Percentiles rank a stretch among this genome's conserved stretches.
These are phyloP conservation scores for Diprion similis DNA, from an alignment of 1,140 invertebrate genomes.

Conservation along the genomic window DNA sequence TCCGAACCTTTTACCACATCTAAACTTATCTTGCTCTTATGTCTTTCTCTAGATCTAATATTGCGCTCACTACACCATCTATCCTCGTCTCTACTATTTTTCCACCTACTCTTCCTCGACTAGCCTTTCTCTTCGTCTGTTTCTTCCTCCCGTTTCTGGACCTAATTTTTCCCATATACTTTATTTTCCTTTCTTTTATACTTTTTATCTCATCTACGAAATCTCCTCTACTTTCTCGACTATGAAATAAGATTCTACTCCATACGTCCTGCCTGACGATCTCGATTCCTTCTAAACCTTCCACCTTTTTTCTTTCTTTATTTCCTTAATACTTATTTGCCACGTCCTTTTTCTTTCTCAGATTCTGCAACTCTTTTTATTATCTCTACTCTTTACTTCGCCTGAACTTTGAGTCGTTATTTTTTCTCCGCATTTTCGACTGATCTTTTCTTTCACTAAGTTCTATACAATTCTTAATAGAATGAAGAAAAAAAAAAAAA, in stretches of 20 bases:
- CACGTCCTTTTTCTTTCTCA: constrained; percentile 13
- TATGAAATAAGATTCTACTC: neutral
- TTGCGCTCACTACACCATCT: too few species aligned
- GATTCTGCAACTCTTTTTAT: constrained; percentile 11
- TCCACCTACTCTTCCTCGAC: neutral
- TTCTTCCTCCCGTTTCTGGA: neutral
- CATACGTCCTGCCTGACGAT: too few species aligned
- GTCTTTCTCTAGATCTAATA: neutral
- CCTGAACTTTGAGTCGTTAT: neutral
- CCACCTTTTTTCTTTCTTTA: constrained; percentile 20
- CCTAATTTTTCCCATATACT: neutral
- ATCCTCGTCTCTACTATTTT: neutral
- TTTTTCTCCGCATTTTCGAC: constrained; percentile 1
- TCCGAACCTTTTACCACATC: neutral
- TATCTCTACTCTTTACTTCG: constrained; percentile 13
- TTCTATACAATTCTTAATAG: constrained; percentile 18
- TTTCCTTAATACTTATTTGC: constrained; percentile 21
- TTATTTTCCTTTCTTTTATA: neutral
- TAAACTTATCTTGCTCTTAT: neutral
- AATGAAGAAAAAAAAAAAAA: neutral
- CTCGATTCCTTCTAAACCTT: neutral
- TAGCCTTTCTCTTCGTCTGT: neutral
- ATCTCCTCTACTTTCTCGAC: neutral
- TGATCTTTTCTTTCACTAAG: constrained; percentile 6
- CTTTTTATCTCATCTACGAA: constrained; percentile 9